Conservation (phyloP, 2,888 invertebrate genomes). For the Idaea aversata region DNA sequence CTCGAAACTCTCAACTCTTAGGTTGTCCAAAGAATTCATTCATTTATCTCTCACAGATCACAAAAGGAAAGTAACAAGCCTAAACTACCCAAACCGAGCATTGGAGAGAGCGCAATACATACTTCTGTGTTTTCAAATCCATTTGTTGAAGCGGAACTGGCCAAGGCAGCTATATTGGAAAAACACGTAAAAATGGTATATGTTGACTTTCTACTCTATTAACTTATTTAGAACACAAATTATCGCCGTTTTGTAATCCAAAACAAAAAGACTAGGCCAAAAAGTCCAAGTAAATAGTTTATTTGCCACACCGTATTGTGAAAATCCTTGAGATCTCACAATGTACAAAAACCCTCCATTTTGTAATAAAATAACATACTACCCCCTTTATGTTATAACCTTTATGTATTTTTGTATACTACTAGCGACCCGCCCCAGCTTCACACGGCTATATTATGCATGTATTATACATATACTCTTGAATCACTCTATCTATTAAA, state of each 20-base stretch:
- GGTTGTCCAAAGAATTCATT: conserved; percentile 7
- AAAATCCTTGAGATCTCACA: too few relatives aligned
- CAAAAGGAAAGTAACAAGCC: conserved; percentile 43
- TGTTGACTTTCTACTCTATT: conserved; percentile 70
- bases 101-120: conserved; percentile 78
- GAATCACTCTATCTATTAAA: too few relatives aligned
- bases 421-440: too few relatives aligned
- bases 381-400: too few relatives aligned
- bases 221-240: not conserved
- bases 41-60: conserved; percentile 3
- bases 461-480: too few relatives aligned
- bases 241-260: not conserved
- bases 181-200: conserved; percentile 96
- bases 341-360: too few relatives aligned
- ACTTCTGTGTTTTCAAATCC: conserved; percentile 93
- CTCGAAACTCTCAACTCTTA: not conserved
- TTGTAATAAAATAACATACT: too few relatives aligned
- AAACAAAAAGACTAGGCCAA: not conserved
- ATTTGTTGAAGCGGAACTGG: conserved; percentile 91
- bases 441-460: too few relatives aligned
- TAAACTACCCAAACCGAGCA: conserved; percentile 83
- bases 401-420: too few relatives aligned
- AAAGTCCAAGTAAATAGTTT: too few relatives aligned
- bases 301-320: too few relatives aligned
- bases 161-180: conserved; percentile 91